Evolutionary conservation across 2,888 invertebrate genomes (phyloP).

Genomic region (Bugula neritina): DNA sequence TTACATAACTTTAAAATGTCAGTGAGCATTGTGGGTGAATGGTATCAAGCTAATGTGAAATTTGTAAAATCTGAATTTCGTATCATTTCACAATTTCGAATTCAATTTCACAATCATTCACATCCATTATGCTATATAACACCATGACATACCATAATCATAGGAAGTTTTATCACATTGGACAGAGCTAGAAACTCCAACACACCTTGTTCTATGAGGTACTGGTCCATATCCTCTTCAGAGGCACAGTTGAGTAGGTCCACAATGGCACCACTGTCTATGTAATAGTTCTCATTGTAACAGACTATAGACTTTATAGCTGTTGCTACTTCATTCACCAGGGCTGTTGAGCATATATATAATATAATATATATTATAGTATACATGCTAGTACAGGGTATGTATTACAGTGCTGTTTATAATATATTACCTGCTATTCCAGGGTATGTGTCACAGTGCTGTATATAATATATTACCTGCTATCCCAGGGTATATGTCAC

Average conservation of each 20-base stretch:
- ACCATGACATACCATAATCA: too few relatives aligned
- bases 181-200: neutral
- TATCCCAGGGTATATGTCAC: neutral
- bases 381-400: constrained; percentile 20
- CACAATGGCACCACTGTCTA: constrained; percentile 22
- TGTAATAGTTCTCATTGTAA: constrained; percentile 26
- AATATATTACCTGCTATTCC: constrained; percentile 19
- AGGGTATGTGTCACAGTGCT: constrained; percentile 7
- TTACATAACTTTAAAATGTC: too few relatives aligned
- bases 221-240: constrained; percentile 21
- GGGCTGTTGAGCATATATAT: neutral
- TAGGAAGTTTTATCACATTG: too few relatives aligned
- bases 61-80: too few relatives aligned
- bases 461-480: too few relatives aligned
- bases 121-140: too few relatives aligned
- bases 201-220: constrained; percentile 24
- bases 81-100: too few relatives aligned
- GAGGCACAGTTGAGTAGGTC: constrained; percentile 6
- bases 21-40: too few relatives aligned
- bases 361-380: too few relatives aligned
- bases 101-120: too few relatives aligned
- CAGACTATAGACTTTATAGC: constrained; percentile 21
- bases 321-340: constrained; percentile 22
- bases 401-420: neutral
- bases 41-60: too few relatives aligned